Conservation (phyloP, 92 coral and sea anemone species). For the Desmophyllum pertusum region DNA sequence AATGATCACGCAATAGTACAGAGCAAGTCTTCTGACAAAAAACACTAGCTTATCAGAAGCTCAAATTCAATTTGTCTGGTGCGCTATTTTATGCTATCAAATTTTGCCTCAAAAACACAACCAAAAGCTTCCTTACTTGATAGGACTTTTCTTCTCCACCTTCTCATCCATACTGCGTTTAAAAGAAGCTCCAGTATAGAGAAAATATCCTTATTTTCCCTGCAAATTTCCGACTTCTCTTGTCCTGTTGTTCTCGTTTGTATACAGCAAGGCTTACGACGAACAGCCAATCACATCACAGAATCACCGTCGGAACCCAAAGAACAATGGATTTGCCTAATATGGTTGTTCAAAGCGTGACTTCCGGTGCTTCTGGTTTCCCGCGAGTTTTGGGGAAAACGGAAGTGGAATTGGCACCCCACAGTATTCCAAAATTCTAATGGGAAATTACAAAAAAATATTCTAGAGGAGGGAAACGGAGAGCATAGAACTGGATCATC, state of each 20-base stretch:
- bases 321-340: slow-evolving; percentile 31
- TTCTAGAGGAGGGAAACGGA: too few relatives aligned
- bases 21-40: slow-evolving; percentile 11
- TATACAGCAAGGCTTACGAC: slow-evolving; percentile 33
- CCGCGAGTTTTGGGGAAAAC: slow-evolving; percentile 7
- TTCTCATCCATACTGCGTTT: slow-evolving; percentile 73
- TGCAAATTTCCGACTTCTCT: slow-evolving; percentile 8
- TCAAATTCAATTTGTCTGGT: slow-evolving; percentile 13
- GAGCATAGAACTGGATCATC: background rate
- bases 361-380: slow-evolving; percentile 22
- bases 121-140: slow-evolving; percentile 53
- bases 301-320: slow-evolving; percentile 20
- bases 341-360: slow-evolving; percentile 44
- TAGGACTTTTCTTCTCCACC: slow-evolving; percentile 84
- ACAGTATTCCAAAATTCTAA: too few relatives aligned
- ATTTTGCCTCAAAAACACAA: background rate
- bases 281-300: slow-evolving; percentile 36
- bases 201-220: slow-evolving; percentile 9
- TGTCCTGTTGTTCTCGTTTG: slow-evolving; percentile 30
- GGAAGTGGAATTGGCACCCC: too few relatives aligned
- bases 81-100: background rate
- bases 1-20: slow-evolving; percentile 2
- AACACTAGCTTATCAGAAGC: background rate
- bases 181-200: slow-evolving; percentile 19
- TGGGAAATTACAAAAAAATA: too few relatives aligned